These are phyloP conservation scores for Papilio polyxenes DNA, from an alignment of 1,140 invertebrate genomes.

Conservation along the genomic window DNA sequence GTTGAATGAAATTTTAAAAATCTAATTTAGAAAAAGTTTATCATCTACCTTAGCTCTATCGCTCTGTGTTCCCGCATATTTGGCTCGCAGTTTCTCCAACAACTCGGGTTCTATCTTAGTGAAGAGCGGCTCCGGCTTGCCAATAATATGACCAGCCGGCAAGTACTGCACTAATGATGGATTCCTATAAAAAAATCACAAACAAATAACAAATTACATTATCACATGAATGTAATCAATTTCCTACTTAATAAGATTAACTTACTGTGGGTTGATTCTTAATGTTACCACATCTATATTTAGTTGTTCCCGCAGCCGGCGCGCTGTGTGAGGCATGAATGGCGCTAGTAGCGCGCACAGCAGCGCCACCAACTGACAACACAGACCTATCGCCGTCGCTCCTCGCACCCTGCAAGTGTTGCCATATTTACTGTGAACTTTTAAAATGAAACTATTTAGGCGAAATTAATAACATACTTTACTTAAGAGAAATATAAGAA, in stretches of 20 bases:
- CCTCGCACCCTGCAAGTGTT: constrained; percentile 84
- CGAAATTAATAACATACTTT: too few species aligned
- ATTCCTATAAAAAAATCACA: constrained; percentile 61
- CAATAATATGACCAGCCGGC: constrained; percentile 91
- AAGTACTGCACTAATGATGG: constrained; percentile 85
- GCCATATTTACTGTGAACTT: not conserved
- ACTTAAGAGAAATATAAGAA: too few species aligned
- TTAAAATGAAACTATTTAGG: too few species aligned
- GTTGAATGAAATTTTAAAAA: too few species aligned
- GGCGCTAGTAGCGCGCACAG: constrained; percentile 92
- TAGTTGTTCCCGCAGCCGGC: constrained; percentile 86
- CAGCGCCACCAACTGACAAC: constrained; percentile 92
- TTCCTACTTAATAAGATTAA: constrained; percentile 14
- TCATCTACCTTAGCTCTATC: constrained; percentile 59
- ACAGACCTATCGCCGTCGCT: constrained; percentile 92
- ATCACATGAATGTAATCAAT: too few species aligned
- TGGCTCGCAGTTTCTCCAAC: constrained; percentile 88
- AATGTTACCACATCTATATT: constrained; percentile 81
- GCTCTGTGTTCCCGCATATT: constrained; percentile 85
- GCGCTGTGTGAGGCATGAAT: constrained; percentile 93
- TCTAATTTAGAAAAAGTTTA: not conserved
- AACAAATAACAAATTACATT: too few species aligned
- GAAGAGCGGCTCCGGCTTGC: constrained; percentile 93
- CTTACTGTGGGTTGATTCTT: constrained; percentile 82
- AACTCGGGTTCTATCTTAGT: constrained; percentile 89